Evolutionary conservation across 2,888 invertebrate genomes (phyloP), one percentile per base, ranked within the genome.

Genomic region (Pantelozetes paolii): DNA sequence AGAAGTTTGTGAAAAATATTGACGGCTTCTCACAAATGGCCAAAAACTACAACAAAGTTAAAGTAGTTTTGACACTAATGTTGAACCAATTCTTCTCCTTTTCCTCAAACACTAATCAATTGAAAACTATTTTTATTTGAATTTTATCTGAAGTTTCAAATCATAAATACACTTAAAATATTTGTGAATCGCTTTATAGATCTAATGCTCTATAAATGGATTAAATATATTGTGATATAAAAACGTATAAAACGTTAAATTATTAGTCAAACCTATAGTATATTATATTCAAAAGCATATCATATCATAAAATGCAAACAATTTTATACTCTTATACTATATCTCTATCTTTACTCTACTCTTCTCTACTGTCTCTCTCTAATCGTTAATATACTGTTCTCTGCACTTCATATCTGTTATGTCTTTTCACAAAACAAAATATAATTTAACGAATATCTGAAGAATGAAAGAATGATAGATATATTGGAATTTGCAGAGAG

Each of bases 401-500:
- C 15, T 13, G 62, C 18, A n/a, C 23, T 26, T n/a, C 8, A 54
- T 54, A n/a, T 9, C 13, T 54, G 23, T 54, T 54, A 9, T 62
- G 62, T 62, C 11, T 62, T 26, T 15, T 30, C 11, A 62, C 62
- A 62, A 62, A 62, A 62, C 62, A 62, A 28, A 62, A 62, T 62
- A 62, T 62, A 62, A 62, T 62, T 62, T 62, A 62, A 62, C 32
- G 62, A 23, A 23, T 23, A 57, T 57, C 23, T 57, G 62, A 30
- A 62, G 32, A 62, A 30, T 26, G 20, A 20, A 59, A 26, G 26
- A 59, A 59, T 62, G 62, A 62, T 62, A 62, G 62, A 62, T 62
- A 62, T 30, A 62, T 62, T 20, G 62, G 62, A 62, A 62, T 62
- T 28, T 62, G 32, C n/a, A n/a, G n/a, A n/a, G n/a, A n/a, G n/a